Evolutionary conservation across 2,888 invertebrate species (phyloP), one percentile per base, ranked within the genome.

Genomic region (Chelonus formosanus): DNA sequence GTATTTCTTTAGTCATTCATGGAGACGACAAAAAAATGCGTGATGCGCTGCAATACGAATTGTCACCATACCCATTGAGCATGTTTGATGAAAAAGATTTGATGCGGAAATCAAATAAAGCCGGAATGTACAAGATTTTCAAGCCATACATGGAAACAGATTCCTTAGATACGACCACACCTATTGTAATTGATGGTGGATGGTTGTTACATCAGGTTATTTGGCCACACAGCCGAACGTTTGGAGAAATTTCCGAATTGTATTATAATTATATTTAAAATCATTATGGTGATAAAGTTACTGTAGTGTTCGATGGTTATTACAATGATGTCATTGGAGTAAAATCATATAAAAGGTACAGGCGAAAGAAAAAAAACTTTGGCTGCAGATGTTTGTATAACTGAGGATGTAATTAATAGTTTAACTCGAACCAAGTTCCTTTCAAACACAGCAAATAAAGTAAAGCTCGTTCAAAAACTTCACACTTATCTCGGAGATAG

Each of bases 241-340:
- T 48, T 55, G 5, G 31, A 35, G 65, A 60, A 40, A 57, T 68
- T 44, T 68, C 44, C 52, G 6, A 68, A 44, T 10, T 53, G 34
- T 64, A 64, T 50, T 47, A 54, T 36, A 7, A 3, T 4, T 60
- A 54, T 31, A 60, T 70, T 7, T 20, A 48, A 0, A 63, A 20
- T 31, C 35, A 64, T 20, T 70, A 55, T 59, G 52, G 63, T 20
- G 8, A 10, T 74, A n/a, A n/a, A n/a, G n/a, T n/a, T n/a, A n/a
- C n/a, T n/a, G n/a, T n/a, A n/a, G n/a, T n/a, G n/a, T n/a, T 73
- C 63, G 70, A 71, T 63, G 71, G 71, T 4, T 70, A 72, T 35
- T 44, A 36, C 44, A 58, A 55, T 34, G 67, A 67, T 48, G 34
- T 32, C 48, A 60, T 66, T 8, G 68, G 67, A 32, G 61, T 60